Evolutionary conservation across 2,113 vertebrate genomes (phyloP).

Genomic region (Neomonachus schauinslandi): DNA sequence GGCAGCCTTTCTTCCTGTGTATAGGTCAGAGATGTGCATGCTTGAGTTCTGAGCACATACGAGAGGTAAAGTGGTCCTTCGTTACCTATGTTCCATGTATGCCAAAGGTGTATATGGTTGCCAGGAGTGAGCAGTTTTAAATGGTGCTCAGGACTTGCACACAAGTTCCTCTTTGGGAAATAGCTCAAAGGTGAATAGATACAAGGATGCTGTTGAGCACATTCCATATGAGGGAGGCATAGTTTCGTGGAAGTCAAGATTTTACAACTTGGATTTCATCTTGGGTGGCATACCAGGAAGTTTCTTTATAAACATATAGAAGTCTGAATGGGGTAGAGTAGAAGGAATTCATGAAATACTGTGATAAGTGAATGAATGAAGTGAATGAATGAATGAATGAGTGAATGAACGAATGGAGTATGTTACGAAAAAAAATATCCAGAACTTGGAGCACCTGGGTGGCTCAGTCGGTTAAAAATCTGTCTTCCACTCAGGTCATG

Average conservation of each 20-base stretch:
- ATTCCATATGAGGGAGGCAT: rapidly evolving
- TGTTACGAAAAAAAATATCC: neutral
- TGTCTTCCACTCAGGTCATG: neutral
- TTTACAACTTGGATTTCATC: neutral
- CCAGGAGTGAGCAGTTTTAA: neutral
- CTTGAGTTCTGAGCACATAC: neutral
- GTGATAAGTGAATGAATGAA: neutral
- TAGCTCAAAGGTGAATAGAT: neutral
- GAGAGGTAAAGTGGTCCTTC: neutral
- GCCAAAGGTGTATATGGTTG: neutral
- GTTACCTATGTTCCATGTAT: too few relatives aligned
- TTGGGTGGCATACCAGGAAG: neutral
- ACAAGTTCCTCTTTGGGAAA: neutral
- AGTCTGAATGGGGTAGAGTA: neutral
- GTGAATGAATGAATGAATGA: neutral
- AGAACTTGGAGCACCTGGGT: neutral
- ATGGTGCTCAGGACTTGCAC: neutral
- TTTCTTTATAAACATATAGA: neutral
- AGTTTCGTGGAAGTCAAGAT: neutral
- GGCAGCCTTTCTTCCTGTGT: neutral
- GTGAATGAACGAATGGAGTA: neutral
- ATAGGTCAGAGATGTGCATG: neutral
- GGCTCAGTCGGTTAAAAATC: neutral
- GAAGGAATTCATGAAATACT: neutral
- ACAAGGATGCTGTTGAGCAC: rapidly evolving